Conservation (phyloP, 2,113 vertebrate genomes). For the Mobula birostris region DNA sequence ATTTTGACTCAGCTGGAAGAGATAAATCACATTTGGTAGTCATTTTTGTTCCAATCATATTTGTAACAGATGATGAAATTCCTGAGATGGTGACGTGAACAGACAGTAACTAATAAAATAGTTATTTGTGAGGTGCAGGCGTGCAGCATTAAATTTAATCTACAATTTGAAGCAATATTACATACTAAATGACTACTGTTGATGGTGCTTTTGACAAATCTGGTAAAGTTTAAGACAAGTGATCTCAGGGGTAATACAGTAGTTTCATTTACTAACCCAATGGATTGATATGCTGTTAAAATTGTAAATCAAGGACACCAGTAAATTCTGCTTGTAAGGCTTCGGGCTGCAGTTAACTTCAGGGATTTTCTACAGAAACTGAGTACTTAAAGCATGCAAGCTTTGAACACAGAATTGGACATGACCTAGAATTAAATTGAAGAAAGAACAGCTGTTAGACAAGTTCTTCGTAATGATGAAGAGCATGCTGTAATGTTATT, state of each 20-base stretch:
- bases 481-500: background rate
- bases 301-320: background rate
- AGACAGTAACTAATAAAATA: background rate
- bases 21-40: background rate
- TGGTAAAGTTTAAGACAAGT: background rate
- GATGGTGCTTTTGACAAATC: background rate
- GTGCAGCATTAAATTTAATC: background rate
- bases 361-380: background rate
- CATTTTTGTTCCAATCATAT: background rate
- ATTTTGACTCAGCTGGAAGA: conserved; percentile 20
- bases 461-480: background rate
- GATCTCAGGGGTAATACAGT: background rate
- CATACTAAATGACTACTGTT: too few species aligned
- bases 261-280: background rate
- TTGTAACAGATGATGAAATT: background rate
- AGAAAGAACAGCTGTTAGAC: background rate
- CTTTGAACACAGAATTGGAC: background rate
- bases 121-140: background rate
- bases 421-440: background rate
- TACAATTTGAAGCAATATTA: background rate
- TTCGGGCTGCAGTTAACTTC: background rate
- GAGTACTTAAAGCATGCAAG: background rate
- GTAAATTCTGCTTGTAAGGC: background rate
- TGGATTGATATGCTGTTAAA: conserved; percentile 17
- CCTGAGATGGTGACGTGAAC: background rate